Evolutionary conservation across 2,888 invertebrate genomes (phyloP), one percentile per base, ranked within the genome.

Genomic region (Acleris emargana): DNA sequence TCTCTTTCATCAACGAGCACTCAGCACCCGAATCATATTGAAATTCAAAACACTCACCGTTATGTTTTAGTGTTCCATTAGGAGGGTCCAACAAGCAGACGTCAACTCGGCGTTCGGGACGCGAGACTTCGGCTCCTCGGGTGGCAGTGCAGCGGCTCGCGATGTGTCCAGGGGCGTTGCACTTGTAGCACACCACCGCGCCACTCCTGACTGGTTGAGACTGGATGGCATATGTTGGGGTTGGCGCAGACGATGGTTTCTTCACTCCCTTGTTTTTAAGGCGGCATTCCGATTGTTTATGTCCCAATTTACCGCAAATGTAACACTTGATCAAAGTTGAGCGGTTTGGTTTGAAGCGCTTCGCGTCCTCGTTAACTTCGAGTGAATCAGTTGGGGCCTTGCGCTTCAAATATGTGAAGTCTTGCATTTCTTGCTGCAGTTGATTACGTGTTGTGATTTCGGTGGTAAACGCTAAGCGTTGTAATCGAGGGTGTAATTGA

Each of bases 1-100:
- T 32, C 7, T 32, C 32, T 32, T 32, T 32, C 5, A 32, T 20
- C 52, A 9, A n/a, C n/a, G n/a, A n/a, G n/a, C n/a, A n/a, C n/a
- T n/a, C n/a, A n/a, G n/a, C n/a, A n/a, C n/a, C n/a, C n/a, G 52
- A 52, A 52, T 52, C 18, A 18, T 6, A 52, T 13, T 52, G 6
- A 52, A 52, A 52, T 6, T 18, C 13, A 6, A 13, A 52, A 4
- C 5, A 52, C 52, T 5, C 52, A 52, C 18, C 52, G 4, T 13
- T 5, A 6, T 52, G 20, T 5, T 52, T 20, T 5, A 52, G 18
- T 18, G 5, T 13, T 13, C 52, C 52, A 18, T 9, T 18, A n/a
- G 25, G 47, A 11, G 20, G 20, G 4, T 22, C 5, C n/a, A 52
- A 5, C 18, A 16, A 6, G 52, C 52, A 52, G 5, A 13, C 6